Base-by-base conservation (phyloP, 64 coral and sea anemone species). In the Hydrozoanthus tunicans region DNA sequence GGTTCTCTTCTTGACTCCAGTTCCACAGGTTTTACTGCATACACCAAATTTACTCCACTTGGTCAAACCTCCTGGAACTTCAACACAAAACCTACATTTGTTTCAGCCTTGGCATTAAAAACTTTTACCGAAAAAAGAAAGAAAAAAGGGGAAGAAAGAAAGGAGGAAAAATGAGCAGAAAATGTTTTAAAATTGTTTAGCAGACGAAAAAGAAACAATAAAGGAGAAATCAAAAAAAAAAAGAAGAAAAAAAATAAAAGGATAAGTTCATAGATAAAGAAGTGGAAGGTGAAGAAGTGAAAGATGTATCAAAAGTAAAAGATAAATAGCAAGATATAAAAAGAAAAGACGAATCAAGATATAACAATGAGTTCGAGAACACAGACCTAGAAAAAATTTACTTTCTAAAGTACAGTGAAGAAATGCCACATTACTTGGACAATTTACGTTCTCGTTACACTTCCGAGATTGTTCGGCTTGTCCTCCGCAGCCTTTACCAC, bases 41-140 rank as follows among this genome's bases (percentile, higher is more conserved):
- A 51, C 14, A 51, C 81, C 61, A 53, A 66, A 83, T 25, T 60
- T 4, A 52, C 81, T 66, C 81, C 81, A 83, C 6, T 53, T 12
- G 3, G 80, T 64, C 80, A 59, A 82, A 5, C 61, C 80, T 6
- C 80, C 80, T 64, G 80, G 80, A 53, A 82, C 80, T 82, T 3
- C 17, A 17, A 66, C 12, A 66, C 3, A 66, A 66, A 66, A 66
- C 61, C 64, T 3, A 4, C 0, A 15, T 4, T 54, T 77, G 1
- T 54, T 14, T 12, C 9, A 9, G 15, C 11, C 62, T 17, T 43
- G 32, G 64, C 64, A 66, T 66, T 3, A 66, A 66, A 13, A 65
- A 65, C 63, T 65, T 65, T 11, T 14, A 65, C 12, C 3, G 17
- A 13, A 13, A 15, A 13, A 65, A 65, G 0, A 64, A 13, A 11